Evolutionary conservation across 2,113 vertebrate genomes (phyloP).

Genomic region (Pachypanchax playfairii): DNA sequence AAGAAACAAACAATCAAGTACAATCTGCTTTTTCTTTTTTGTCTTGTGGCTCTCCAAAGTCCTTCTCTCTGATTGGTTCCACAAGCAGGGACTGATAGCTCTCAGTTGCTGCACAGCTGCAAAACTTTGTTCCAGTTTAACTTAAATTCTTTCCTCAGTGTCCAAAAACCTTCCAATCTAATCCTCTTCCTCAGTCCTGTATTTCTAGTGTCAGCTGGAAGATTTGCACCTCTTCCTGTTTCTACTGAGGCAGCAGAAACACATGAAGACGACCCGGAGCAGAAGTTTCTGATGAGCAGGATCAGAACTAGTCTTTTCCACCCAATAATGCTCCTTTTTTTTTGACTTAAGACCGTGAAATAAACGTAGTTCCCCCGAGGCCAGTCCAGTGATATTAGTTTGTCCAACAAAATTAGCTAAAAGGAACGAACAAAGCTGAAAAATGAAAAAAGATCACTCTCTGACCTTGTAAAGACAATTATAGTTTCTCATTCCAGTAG

Average conservation of each 20-base stretch:
- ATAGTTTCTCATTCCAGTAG: conserved; percentile 57
- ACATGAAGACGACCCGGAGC: conserved; percentile 1
- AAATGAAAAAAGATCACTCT: conserved; percentile 67
- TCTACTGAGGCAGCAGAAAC: conserved; percentile 52
- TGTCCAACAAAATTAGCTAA: conserved; percentile 62
- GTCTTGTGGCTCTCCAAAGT: too few species aligned
- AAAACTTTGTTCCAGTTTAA: conserved; percentile 41
- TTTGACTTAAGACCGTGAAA: conserved; percentile 65
- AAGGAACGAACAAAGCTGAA: conserved; percentile 62
- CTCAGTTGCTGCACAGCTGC: conserved; percentile 13
- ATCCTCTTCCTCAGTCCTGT: conserved; percentile 14
- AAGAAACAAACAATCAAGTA: too few species aligned
- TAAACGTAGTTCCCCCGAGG: conserved; percentile 36
- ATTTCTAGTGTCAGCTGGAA: conserved; percentile 39
- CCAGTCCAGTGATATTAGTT: conserved; percentile 55
- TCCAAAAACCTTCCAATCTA: conserved; percentile 40
- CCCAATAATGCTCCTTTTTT: conserved; percentile 20
- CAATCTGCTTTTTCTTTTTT: too few species aligned
- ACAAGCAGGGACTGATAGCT: conserved; percentile 42
- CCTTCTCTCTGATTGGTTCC: too few species aligned
- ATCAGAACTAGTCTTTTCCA: too few species aligned
- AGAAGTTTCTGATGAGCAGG: conserved; percentile 16
- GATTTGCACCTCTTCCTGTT: conserved; percentile 27
- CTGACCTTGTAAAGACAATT: conserved; percentile 77
- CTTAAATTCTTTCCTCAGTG: conserved; percentile 10